Percentiles rank a stretch among this genome's conserved stretches.
phyloP scores from a whole-genome alignment of 2,797 vertebrate species.

The Sylvia borin region DNA sequence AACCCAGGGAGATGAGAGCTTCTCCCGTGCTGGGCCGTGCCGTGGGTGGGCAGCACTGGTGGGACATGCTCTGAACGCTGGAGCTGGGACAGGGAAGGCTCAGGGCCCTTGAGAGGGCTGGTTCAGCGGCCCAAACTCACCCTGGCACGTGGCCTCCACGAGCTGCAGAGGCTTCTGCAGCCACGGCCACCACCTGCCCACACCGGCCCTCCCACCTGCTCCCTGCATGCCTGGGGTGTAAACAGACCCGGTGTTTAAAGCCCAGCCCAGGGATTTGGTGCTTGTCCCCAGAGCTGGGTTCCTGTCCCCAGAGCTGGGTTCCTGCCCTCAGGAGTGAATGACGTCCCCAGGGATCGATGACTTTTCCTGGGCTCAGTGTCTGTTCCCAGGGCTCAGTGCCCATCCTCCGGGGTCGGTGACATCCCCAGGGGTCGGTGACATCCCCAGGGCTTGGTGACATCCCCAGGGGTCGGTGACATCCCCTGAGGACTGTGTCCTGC shows the following conservation, averaged over 20 bases:
- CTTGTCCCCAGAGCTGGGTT: rapidly evolving
- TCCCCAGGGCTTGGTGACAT: not conserved
- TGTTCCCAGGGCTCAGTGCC: not conserved
- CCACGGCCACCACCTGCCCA: not conserved
- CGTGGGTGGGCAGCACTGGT: rapidly evolving
- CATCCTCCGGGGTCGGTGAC: not conserved
- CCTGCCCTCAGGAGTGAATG: not conserved
- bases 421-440: not conserved
- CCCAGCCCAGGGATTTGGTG: not conserved
- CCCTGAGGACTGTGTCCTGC: not conserved
- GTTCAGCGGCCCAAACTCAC: not conserved
- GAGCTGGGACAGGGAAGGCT: not conserved
- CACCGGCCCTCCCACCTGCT: rapidly evolving
- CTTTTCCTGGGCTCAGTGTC: not conserved
- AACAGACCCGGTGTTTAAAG: not conserved
- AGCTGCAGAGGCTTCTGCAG: not conserved
- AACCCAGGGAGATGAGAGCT: rapidly evolving
- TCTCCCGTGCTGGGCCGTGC: not conserved
- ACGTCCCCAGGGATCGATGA: not conserved
- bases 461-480: not conserved
- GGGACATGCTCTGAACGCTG: rapidly evolving
- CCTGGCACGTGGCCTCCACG: rapidly evolving
- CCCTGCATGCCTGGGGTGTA: not conserved
- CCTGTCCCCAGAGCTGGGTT: rapidly evolving
- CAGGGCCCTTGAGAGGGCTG: not conserved